Base-by-base conservation (phyloP, 1,140 invertebrate genomes). In the Lysiphlebus fabarum region DNA sequence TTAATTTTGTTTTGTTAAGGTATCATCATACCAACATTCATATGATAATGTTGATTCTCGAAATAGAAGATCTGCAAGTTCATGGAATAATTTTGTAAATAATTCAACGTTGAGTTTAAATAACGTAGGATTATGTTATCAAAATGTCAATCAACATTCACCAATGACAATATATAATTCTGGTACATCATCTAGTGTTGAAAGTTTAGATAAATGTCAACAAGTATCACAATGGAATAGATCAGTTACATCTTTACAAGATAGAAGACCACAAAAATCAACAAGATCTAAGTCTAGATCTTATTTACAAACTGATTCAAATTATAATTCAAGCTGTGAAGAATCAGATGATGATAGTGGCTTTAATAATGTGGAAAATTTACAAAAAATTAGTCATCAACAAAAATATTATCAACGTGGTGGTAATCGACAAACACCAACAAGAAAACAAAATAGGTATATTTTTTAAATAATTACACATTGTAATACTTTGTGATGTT, bases 181-280 rank as follows among this genome's bases (percentile, higher is more conserved):
- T 82, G 34, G 77, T 78, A 0, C 82, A 81, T 58, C 76, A 75
- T 59, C 75, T 69, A 71, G 80, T 75, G 62, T 80, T 69, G 54
- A 85, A 69, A 51, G 77, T 75, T 67, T 79, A 73, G 2, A 81
- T 65, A 66, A 77, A 54, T 77, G 74, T 1, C 66, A 62, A 5
- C 63, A n/a, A n/a, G n/a, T n/a, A n/a, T n/a, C n/a, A n/a, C n/a
- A 73, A 64, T 61, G 70, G 49, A 67, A 70, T 1, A 81, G 85
- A 56, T 83, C 85, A 1, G 78, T 82, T 0, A 90, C 88, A 0
- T 88, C 89, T 0, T 85, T 88, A 0, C 81, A 85, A 90, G 88
- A 62, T 69, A 85, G 6, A 83, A 86, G 60, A 88, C 86, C 0
- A 80, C 85, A 33, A 86, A 86, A 63, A 87, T 86, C 0, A 69